A percentile compares a stretch with the other conserved stretches of the same genome.
These are phyloP conservation scores for Phoebastria nigripes DNA, from an alignment of 2,797 vertebrate species.

Conservation along the genomic window DNA sequence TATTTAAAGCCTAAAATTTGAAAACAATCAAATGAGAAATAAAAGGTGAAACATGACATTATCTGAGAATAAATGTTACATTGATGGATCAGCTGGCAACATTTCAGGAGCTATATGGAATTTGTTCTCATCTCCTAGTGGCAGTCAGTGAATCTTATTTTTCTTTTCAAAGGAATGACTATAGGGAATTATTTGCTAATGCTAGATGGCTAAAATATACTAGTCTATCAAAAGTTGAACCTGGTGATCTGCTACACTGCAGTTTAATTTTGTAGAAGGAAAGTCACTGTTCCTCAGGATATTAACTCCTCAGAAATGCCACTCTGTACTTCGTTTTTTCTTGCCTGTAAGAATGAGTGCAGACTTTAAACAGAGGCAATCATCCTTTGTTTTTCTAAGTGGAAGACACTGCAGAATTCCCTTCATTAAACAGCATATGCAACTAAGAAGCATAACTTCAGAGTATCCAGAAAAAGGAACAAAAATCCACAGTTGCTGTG, in stretches of 20 bases:
- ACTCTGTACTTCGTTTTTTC: neutral
- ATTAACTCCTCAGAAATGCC: neutral
- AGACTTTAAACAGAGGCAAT: neutral
- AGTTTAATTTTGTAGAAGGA: neutral
- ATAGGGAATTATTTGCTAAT: neutral
- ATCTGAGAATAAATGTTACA: neutral
- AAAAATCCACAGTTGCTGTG: neutral
- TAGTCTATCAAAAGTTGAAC: neutral
- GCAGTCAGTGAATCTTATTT: neutral
- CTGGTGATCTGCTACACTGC: neutral
- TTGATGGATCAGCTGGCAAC: neutral
- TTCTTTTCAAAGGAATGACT: neutral
- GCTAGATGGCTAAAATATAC: neutral
- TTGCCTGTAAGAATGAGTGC: neutral
- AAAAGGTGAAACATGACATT: neutral
- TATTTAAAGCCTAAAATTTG: neutral
- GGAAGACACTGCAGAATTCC: neutral
- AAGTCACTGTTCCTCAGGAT: neutral
- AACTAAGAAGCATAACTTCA: neutral
- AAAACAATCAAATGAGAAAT: neutral
- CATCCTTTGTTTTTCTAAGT: neutral
- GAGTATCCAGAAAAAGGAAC: neutral
- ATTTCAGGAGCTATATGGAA: neutral
- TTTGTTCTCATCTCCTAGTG: neutral
- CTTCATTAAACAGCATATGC: neutral